These are phyloP conservation scores for Falcunculus frontatus DNA, from an alignment of 2,113 vertebrate species.

Conservation along the genomic window DNA sequence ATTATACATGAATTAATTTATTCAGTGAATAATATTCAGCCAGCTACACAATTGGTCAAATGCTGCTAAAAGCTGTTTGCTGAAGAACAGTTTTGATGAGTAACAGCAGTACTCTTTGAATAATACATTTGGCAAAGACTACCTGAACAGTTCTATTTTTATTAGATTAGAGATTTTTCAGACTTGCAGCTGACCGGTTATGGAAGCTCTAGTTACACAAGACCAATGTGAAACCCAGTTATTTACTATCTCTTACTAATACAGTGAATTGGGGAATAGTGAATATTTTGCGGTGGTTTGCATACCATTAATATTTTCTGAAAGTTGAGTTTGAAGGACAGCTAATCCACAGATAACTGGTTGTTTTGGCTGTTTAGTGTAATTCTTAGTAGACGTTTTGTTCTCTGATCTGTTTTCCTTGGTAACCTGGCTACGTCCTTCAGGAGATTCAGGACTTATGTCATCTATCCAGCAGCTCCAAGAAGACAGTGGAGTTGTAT, in stretches of 20 bases:
- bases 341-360: background rate
- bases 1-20: constrained; percentile 28
- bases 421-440: background rate
- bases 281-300: background rate
- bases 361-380: background rate
- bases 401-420: background rate
- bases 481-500: background rate
- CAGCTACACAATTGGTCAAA: background rate
- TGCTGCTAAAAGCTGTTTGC: constrained; percentile 4
- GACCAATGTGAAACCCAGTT: background rate
- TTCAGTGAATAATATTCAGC: background rate
- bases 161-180: background rate
- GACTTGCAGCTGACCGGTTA: background rate
- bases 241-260: background rate
- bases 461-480: background rate
- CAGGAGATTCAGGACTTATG: background rate
- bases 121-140: constrained; percentile 7
- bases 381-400: background rate
- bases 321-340: background rate
- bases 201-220: background rate
- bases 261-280: background rate
- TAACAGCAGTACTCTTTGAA: background rate
- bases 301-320: background rate
- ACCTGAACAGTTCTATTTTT: constrained; percentile 5
- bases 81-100: background rate